Evolutionary conservation across 2,797 vertebrate genomes (phyloP).

Genomic region (Manis crassicaudata): DNA sequence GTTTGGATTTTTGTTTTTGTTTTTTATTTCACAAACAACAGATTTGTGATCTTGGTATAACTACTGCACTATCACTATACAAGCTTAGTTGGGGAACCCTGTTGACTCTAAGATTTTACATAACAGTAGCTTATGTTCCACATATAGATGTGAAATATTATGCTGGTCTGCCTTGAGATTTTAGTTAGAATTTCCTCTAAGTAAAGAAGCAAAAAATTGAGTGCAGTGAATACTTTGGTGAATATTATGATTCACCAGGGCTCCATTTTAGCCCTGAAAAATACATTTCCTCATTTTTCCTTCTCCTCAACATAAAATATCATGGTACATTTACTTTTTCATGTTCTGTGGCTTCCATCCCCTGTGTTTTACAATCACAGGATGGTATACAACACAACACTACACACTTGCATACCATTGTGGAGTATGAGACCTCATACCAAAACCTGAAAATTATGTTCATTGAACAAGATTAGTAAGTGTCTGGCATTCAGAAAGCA

Average conservation of each 20-base stretch:
- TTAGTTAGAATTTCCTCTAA: not conserved
- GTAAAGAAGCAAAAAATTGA: not conserved
- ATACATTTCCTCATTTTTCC: not conserved
- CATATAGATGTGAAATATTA: not conserved
- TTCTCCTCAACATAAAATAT: not conserved
- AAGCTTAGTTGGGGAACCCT: rapidly evolving
- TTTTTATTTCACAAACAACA: not conserved
- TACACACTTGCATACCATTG: not conserved
- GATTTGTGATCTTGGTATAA: not conserved
- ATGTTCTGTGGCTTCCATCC: not conserved
- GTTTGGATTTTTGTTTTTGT: not conserved
- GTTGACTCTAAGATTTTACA: not conserved
- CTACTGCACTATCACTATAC: not conserved
- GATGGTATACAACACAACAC: not conserved
- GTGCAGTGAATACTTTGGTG: not conserved
- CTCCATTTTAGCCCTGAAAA: not conserved
- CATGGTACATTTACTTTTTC: not conserved
- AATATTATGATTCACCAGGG: not conserved
- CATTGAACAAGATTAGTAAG: not conserved
- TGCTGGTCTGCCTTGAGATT: not conserved
- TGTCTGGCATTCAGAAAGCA: not conserved
- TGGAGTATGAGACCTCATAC: not conserved
- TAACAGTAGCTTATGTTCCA: not conserved
- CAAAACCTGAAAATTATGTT: not conserved
- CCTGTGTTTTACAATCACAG: not conserved